Evolutionary conservation across 2,113 vertebrate genomes (phyloP).

Genomic region (Eurypyga helias): DNA sequence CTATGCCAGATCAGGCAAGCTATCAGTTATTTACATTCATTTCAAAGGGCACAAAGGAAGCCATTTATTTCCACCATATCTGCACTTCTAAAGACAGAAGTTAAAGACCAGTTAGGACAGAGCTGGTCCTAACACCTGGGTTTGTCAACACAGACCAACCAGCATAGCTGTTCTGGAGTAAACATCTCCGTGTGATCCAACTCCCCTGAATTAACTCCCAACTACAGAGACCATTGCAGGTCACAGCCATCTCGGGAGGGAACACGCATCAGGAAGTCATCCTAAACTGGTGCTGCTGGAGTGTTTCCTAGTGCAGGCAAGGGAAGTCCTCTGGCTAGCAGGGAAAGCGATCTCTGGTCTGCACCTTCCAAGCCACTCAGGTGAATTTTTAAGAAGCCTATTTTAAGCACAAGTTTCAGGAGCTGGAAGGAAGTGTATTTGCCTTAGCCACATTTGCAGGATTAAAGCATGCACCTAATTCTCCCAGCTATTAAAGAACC

Average conservation of each 20-base stretch:
- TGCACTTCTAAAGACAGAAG: constrained; percentile 3
- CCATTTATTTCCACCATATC: constrained; percentile 33
- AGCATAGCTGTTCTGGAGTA: neutral
- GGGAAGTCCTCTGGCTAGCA: neutral
- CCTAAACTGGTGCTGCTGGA: neutral
- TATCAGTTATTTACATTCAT: constrained; percentile 67
- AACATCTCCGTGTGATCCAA: neutral
- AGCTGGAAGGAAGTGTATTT: neutral
- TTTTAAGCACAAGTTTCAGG: constrained; percentile 12
- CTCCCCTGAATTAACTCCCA: neutral
- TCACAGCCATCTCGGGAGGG: neutral
- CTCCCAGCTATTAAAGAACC: neutral
- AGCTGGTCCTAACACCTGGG: neutral
- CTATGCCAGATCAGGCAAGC: constrained; percentile 51
- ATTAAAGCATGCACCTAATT: neutral
- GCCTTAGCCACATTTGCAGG: neutral
- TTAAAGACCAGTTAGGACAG: neutral
- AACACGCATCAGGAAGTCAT: neutral
- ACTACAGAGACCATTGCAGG: neutral
- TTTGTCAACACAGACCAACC: neutral
- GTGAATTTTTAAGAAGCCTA: neutral
- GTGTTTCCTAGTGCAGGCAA: neutral
- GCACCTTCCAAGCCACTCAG: neutral
- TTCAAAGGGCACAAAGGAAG: constrained; percentile 58
- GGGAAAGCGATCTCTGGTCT: neutral